Evolutionary conservation across 2,797 vertebrate genomes (phyloP).

Genomic region (Fringilla coelebs): DNA sequence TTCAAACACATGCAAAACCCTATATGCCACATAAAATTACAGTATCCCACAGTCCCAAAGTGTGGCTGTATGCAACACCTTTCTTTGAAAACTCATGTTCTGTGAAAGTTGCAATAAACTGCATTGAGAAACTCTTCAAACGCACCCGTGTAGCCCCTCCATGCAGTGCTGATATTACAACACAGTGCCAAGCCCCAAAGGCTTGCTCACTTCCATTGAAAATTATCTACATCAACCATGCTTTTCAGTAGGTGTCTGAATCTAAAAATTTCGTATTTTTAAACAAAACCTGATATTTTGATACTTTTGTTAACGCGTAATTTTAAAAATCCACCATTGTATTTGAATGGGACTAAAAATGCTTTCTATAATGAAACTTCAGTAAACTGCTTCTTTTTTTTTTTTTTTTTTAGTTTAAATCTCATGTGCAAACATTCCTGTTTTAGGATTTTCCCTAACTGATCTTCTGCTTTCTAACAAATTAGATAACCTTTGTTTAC

Average conservation of each 20-base stretch:
- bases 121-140: neutral
- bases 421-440: neutral
- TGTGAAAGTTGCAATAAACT: neutral
- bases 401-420: neutral
- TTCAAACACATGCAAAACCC: neutral
- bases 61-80: neutral
- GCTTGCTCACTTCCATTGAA: neutral
- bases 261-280: neutral
- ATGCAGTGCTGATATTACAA: neutral
- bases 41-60: neutral
- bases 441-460: neutral
- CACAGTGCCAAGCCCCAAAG: rapidly evolving
- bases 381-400: neutral
- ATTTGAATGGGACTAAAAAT: neutral
- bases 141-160: neutral
- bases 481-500: neutral
- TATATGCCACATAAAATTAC: neutral
- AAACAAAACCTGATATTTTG: neutral
- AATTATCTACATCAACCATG: neutral
- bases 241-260: neutral
- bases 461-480: neutral
- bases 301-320: neutral
- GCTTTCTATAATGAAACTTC: neutral
- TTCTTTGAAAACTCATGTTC: neutral
- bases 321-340: neutral